phyloP scores from a whole-genome alignment of 1,140 invertebrate species.

The Rhagoletis pomonella region DNA sequence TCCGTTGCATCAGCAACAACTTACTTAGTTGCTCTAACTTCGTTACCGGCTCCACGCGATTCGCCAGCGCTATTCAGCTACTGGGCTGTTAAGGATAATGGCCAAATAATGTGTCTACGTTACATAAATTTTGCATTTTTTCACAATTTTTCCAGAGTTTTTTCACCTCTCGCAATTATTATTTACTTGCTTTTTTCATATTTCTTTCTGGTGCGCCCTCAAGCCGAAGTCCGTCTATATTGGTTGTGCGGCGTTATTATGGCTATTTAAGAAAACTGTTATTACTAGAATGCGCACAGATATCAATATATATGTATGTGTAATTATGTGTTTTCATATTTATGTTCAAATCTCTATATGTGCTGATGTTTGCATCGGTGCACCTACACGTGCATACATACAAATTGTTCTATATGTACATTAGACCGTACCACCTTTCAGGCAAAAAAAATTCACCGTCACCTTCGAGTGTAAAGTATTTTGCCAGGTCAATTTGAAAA shows the following conservation, averaged over 20 bases:
- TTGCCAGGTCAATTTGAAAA: too few relatives aligned
- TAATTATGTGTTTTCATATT: too few relatives aligned
- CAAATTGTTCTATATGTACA: too few relatives aligned
- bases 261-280: constrained; percentile 55
- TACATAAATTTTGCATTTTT: constrained; percentile 55
- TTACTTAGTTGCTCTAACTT: constrained; percentile 13
- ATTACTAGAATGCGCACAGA: constrained; percentile 16
- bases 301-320: constrained; percentile 19
- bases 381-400: not conserved
- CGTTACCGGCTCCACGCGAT: not conserved
- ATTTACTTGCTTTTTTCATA: not conserved
- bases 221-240: not conserved
- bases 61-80: not conserved
- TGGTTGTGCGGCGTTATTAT: constrained; percentile 35
- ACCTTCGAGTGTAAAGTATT: too few relatives aligned
- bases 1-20: not conserved
- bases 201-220: not conserved
- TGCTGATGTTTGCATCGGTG: too few relatives aligned
- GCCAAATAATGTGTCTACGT: constrained; percentile 54
- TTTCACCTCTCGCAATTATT: constrained; percentile 10
- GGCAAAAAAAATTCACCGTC: too few relatives aligned
- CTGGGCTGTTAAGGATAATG: constrained; percentile 54
- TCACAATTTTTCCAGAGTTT: constrained; percentile 34
- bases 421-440: too few relatives aligned
- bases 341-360: too few relatives aligned